phyloP scores from a whole-genome alignment of 2,113 vertebrate species.

The Tringa solitaria region DNA sequence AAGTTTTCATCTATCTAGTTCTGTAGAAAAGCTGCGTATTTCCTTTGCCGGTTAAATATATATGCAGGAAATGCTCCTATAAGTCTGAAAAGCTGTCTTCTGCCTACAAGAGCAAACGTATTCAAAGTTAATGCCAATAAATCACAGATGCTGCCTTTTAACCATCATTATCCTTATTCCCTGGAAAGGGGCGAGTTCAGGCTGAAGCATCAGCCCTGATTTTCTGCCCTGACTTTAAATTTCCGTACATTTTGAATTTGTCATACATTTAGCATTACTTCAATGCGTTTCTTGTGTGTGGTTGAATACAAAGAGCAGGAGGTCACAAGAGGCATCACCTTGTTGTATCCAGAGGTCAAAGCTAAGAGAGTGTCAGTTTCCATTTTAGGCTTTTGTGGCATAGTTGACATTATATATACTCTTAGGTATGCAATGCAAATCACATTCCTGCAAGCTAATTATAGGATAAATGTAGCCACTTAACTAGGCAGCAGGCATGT shows the following conservation, averaged over 20 bases:
- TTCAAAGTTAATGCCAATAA: background rate
- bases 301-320: slow-evolving; percentile 44
- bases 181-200: background rate
- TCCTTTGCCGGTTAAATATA: background rate
- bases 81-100: background rate
- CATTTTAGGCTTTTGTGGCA: slow-evolving; percentile 63
- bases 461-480: slow-evolving; percentile 81
- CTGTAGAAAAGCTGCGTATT: background rate
- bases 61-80: background rate
- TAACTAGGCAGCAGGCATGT: slow-evolving; percentile 75
- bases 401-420: slow-evolving; percentile 65
- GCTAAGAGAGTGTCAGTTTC: slow-evolving; percentile 61
- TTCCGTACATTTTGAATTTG: background rate
- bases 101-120: background rate
- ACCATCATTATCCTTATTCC: background rate
- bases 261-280: slow-evolving; percentile 13
- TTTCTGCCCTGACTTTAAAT: slow-evolving; percentile 31
- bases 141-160: slow-evolving; percentile 12
- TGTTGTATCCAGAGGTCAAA: slow-evolving; percentile 67
- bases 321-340: slow-evolving; percentile 48
- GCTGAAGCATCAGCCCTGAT: background rate
- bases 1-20: background rate
- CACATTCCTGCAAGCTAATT: slow-evolving; percentile 83
- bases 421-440: slow-evolving; percentile 74
- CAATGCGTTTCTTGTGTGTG: slow-evolving; percentile 2